These are phyloP conservation scores for Chirona hameri DNA, from an alignment of 2,888 invertebrate species.

Conservation along the genomic window DNA sequence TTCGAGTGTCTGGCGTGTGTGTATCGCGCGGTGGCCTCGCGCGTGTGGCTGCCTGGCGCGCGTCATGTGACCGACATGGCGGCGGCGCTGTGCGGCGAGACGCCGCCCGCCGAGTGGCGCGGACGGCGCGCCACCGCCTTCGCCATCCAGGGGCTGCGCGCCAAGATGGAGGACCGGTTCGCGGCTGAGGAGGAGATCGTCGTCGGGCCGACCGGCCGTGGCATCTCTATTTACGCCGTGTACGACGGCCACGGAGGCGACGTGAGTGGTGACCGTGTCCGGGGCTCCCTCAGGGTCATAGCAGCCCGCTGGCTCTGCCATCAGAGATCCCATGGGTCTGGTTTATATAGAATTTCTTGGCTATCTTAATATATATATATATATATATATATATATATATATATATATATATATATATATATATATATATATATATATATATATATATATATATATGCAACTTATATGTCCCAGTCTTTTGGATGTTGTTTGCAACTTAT, in stretches of 20 bases:
- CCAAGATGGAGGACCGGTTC: constrained; percentile 92
- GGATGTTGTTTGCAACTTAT: too few relatives aligned
- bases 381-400: too few relatives aligned
- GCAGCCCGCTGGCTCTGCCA: too few relatives aligned
- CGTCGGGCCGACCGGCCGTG: constrained; percentile 51
- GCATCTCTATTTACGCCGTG: constrained; percentile 82
- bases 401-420: too few relatives aligned
- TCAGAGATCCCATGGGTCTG: too few relatives aligned
- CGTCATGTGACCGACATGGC: background rate
- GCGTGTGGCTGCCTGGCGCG: background rate
- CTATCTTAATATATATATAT: too few relatives aligned
- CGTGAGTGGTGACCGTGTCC: constrained; percentile 49
- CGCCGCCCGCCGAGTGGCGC: constrained; percentile 5
- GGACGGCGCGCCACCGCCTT: constrained; percentile 33
- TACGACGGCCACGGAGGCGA: constrained; percentile 96
- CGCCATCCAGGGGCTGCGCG: constrained; percentile 82
- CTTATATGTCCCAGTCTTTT: too few relatives aligned
- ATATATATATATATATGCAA: too few relatives aligned
- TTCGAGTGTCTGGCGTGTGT: background rate
- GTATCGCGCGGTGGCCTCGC: background rate
- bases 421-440: too few relatives aligned
- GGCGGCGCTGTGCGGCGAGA: background rate
- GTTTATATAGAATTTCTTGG: too few relatives aligned
- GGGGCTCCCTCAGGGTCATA: too few relatives aligned
- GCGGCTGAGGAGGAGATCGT: constrained; percentile 71